Base-by-base conservation (phyloP, 2,888 invertebrate genomes). In the Drosophila austrosaltans region DNA sequence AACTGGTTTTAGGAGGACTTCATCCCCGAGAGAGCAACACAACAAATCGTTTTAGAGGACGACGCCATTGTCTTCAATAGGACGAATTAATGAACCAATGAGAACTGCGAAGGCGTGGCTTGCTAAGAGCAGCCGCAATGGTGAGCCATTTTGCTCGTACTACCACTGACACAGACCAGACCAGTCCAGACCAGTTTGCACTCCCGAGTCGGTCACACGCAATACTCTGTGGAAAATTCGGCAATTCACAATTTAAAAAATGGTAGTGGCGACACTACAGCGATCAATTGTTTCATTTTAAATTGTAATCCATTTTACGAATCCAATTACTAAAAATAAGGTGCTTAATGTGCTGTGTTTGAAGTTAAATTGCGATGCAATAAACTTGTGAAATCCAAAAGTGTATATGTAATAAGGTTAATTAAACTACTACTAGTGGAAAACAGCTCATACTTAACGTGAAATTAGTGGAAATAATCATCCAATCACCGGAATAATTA, bases 171-270 rank as follows among this genome's bases (percentile, higher is more conserved):
- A 48, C 22, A 48, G 22, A 22, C 62, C 77, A 77, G 77, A 77
- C 69, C 16, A 16, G 16, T 16, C 16, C 16, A 16, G 16, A 16
- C 64, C 70, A 69, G 75, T 82, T 79, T 42, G 61, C 69, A 58
- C 72, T 56, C 61, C 61, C 62, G 79, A 28, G 63, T 30, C 68
- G 85, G 82, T 77, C 71, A 61, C 82, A 85, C 80, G 82, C 75
- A 77, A 63, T 59, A 39, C 39, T 40, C 28, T 22, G 36, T 36
- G 48, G 54, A 54, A 22, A 44, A 39, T 53, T 39, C 36, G 53
- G 57, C 53, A n/a, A n/a, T 48, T 12, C 22, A 30, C 12, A 20
- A 25, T 57, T 16, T 44, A 8, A 10, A 30, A 60, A n/a, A 44
- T 44, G 10, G 16, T 42, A 28, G 30, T 44, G 16, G 30, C 30